A percentile compares a stretch with the other conserved stretches of the same genome.
Conservation (phyloP, 1,140 invertebrate species). For the Helicoverpa armigera region DNA sequence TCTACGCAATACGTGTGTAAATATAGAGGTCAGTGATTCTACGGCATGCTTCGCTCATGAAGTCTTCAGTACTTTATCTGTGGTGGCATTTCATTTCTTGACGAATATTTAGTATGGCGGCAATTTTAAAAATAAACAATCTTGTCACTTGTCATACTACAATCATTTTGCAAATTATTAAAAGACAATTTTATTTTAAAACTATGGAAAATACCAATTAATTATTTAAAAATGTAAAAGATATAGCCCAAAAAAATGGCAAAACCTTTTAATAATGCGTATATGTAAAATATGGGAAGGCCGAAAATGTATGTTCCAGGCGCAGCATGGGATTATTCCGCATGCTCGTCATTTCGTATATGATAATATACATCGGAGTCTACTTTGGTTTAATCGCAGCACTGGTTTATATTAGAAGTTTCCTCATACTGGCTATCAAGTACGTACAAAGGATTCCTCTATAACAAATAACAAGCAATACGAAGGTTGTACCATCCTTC, state of each 20-base stretch:
- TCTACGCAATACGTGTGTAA: too few species aligned
- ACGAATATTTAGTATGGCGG: not conserved
- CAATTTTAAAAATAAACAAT: not conserved
- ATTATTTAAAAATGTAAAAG: not conserved
- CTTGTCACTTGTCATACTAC: not conserved
- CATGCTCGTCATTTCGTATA: constrained; percentile 68
- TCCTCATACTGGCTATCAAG: constrained; percentile 63
- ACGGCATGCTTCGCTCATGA: too few species aligned
- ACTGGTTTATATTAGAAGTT: constrained; percentile 68
- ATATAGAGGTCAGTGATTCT: too few species aligned
- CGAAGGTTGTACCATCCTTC: too few species aligned
- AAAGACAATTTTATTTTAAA: not conserved
- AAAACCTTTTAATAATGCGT: constrained; percentile 29
- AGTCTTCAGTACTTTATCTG: too few species aligned
- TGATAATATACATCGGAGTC: constrained; percentile 68
- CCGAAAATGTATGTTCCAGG: constrained; percentile 36
- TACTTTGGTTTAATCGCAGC: constrained; percentile 73
- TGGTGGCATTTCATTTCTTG: not conserved
- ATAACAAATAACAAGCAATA: constrained; percentile 1
- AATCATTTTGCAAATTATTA: not conserved
- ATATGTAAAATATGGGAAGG: constrained; percentile 28
- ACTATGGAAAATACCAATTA: not conserved
- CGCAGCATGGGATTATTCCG: constrained; percentile 69
- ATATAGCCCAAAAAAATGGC: not conserved
- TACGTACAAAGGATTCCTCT: constrained; percentile 54